phyloP scores from a whole-genome alignment of 2,113 vertebrate genomes.

The Myxocyprinus asiaticus region DNA sequence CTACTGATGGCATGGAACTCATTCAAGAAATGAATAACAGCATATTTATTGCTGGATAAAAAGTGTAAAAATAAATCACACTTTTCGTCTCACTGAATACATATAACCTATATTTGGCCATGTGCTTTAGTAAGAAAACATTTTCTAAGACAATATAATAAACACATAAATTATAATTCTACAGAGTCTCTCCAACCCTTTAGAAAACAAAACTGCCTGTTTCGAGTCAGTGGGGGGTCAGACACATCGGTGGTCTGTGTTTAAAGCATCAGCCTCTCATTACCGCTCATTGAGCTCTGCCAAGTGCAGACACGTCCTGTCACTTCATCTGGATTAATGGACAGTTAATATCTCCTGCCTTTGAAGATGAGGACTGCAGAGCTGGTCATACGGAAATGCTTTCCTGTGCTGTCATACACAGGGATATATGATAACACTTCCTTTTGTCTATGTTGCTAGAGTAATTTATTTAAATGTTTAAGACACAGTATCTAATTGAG shows the following conservation, averaged over 20 bases:
- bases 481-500: no score
- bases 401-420: not conserved
- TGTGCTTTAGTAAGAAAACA: no score
- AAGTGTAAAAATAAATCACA: not conserved
- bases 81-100: not conserved
- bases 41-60: not conserved
- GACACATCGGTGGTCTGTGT: no score
- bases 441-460: no score
- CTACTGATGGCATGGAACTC: no score
- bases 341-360: conserved; percentile 24
- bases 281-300: conserved; percentile 11
- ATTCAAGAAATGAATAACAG: no score
- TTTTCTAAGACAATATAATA: not conserved
- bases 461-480: no score
- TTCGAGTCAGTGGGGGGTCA: conserved; percentile 4
- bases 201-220: not conserved
- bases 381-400: not conserved
- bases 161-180: not conserved
- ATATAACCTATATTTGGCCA: not conserved
- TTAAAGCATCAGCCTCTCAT: conserved; percentile 14
- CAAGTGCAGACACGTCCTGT: conserved; percentile 18
- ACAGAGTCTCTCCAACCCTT: not conserved
- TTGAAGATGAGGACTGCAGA: not conserved
- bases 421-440: conserved; percentile 6
- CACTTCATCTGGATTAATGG: conserved; percentile 38